Evolutionary conservation across 2,888 invertebrate species (phyloP), one percentile per base, ranked within the genome.

Genomic region (Auanema freiburgensis): DNA sequence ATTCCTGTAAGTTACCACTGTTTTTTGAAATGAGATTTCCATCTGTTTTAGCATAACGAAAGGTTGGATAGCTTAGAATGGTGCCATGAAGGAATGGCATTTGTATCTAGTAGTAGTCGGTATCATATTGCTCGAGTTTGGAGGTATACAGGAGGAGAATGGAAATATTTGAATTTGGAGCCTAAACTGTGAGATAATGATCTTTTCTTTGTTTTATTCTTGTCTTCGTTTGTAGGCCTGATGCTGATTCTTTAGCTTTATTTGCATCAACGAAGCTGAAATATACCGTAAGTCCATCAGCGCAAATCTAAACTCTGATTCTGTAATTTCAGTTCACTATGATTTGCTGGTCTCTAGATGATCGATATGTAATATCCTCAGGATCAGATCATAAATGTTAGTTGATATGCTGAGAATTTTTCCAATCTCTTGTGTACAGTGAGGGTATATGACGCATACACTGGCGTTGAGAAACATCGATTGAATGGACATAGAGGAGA

Each of bases 11-110:
- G 52, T 1, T 16, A 50, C 18, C n/a, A 12, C 18, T 11, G n/a
- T 12, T 11, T 11, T 50, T 50, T 50, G 16, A 43, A 43, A n/a
- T 12, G 11, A 43, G 43, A 43, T 12, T 43, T 43, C 42, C 54
- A 1, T 6, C 51, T 33, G 25, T 8, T 62, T 57, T 24, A 62
- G 62, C 42, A 53, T 67, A 66, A 46, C 65, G 96, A 96, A 85
- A 90, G 92, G 0, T 95, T 97, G 3, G 96, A 98, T 87, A 93
- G 93, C 60, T 91, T 98, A 58, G 91, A 92, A 79, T 98, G 97
- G 92, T 91, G 93, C 46, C 92, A 94, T 85, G 87, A 88, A 49
- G 91, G 92, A 0, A 87, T 93, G 59, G 88, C 90, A 68, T 95
- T 98, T 85, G 89, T 95, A 65, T 94, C 93, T 1, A 95, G 95